phyloP scores from a whole-genome alignment of 2,797 vertebrate species.

The Stomatorhinus walkeri region DNA sequence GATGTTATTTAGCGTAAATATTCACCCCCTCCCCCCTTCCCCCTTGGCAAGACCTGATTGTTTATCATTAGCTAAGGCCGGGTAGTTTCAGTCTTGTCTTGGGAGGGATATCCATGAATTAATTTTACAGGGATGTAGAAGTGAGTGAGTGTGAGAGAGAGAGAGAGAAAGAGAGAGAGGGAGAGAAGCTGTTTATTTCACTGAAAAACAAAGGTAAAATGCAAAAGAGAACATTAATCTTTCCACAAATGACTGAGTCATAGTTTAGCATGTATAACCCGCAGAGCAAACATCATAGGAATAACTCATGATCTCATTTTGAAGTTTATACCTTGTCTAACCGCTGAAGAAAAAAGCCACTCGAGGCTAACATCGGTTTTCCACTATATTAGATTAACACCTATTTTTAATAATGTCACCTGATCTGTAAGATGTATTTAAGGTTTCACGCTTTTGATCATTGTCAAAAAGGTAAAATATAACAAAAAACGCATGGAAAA shows the following conservation, averaged over 20 bases:
- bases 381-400: constrained; percentile 58
- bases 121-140: constrained; percentile 43
- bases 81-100: constrained; percentile 49
- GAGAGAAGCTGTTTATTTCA: not conserved
- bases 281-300: not conserved
- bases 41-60: constrained; percentile 62
- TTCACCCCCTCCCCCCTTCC: constrained; percentile 51
- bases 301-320: not conserved
- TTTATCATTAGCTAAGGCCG: constrained; percentile 71
- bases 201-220: constrained; percentile 6
- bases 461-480: not conserved
- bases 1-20: constrained; percentile 61
- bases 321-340: not conserved
- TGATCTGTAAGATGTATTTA: not conserved
- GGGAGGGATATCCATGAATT: constrained; percentile 36
- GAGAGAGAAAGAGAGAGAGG: not conserved
- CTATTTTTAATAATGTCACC: not conserved
- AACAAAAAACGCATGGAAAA: not conserved
- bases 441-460: not conserved
- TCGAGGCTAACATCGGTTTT: constrained; percentile 60
- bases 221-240: not conserved
- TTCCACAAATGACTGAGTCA: not conserved
- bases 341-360: constrained; percentile 26
- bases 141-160: not conserved
- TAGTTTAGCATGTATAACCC: not conserved